phyloP scores from a whole-genome alignment of 2,888 invertebrate species.

The Colostygia pectinataria region DNA sequence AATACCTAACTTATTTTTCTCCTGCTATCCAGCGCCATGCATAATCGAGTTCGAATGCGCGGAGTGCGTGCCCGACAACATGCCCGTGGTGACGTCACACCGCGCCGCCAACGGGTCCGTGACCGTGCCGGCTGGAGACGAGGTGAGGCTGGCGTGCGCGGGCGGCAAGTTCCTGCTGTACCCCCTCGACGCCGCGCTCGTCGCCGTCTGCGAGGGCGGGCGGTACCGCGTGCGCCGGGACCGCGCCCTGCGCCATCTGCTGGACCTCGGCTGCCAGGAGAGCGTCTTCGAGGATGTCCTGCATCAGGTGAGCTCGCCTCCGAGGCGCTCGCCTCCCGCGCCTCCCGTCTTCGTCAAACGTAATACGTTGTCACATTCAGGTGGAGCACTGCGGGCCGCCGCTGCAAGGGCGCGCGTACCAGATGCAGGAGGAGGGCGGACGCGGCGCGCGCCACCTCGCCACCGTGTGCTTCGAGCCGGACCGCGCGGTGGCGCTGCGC shows the following conservation, averaged over 20 bases:
- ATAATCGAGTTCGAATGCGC: slow-evolving; percentile 65
- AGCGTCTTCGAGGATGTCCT: slow-evolving; percentile 70
- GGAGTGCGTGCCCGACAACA: slow-evolving; percentile 74
- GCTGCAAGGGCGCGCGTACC: slow-evolving; percentile 70
- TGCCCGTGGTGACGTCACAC: slow-evolving; percentile 70
- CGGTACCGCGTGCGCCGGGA: slow-evolving; percentile 54
- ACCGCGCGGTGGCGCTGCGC: slow-evolving; percentile 53
- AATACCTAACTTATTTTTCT: too few relatives aligned
- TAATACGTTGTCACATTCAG: too few relatives aligned
- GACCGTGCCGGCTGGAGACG: slow-evolving; percentile 49
- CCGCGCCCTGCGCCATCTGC: slow-evolving; percentile 49
- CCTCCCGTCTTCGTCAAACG: too few relatives aligned
- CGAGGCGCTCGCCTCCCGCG: too few relatives aligned
- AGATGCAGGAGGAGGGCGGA: slow-evolving; percentile 36
- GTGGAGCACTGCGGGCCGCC: slow-evolving; percentile 61
- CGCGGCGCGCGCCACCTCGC: slow-evolving; percentile 57
- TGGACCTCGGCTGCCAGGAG: slow-evolving; percentile 75
- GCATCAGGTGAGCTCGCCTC: slow-evolving; percentile 55
- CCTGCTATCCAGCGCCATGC: slow-evolving; percentile 49
- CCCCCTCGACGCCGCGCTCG: slow-evolving; percentile 51
- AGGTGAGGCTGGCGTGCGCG: slow-evolving; percentile 60
- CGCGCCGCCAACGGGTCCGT: slow-evolving; percentile 49
- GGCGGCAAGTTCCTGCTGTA: slow-evolving; percentile 60
- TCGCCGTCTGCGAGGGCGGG: slow-evolving; percentile 58
- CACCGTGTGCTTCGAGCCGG: slow-evolving; percentile 65